Percentiles rank a stretch among this genome's conserved stretches.
These are phyloP conservation scores for Eira barbara DNA, from an alignment of 2,113 vertebrate genomes.

Conservation along the genomic window DNA sequence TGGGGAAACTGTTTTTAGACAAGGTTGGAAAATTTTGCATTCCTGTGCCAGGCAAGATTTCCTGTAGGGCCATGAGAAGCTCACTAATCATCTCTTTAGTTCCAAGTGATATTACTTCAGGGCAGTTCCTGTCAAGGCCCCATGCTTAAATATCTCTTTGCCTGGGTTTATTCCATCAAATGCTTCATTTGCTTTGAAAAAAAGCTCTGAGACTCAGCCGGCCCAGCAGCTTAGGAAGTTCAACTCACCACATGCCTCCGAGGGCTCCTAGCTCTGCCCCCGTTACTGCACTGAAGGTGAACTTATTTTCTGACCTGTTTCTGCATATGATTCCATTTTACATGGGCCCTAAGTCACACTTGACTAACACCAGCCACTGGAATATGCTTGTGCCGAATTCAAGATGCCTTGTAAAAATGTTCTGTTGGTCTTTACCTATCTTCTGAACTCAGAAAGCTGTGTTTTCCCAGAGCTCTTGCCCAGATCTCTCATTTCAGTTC, in stretches of 20 bases:
- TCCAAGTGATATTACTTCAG: slow-evolving; percentile 42
- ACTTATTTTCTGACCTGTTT: not conserved
- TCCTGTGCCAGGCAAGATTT: slow-evolving; percentile 62
- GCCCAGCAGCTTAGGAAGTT: not conserved
- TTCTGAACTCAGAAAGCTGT: not conserved
- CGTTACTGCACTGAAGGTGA: not conserved
- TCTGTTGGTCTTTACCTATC: not conserved
- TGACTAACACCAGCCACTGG: not conserved
- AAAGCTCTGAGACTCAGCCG: not conserved
- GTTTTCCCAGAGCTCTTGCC: not conserved
- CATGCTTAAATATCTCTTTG: slow-evolving; percentile 44
- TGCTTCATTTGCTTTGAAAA: slow-evolving; percentile 40
- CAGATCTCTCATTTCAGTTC: not conserved
- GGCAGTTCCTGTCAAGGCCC: slow-evolving; percentile 58
- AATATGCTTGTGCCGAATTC: not conserved
- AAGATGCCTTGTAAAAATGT: not conserved
- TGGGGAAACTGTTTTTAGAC: slow-evolving; percentile 48
- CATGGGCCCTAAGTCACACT: not conserved
- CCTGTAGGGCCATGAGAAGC: slow-evolving; percentile 47
- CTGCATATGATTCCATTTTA: not conserved
- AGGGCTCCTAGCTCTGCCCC: not conserved
- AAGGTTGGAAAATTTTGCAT: slow-evolving; percentile 46
- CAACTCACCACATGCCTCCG: not conserved
- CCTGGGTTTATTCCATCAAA: slow-evolving; percentile 53
- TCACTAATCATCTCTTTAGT: slow-evolving; percentile 63